Evolutionary conservation across 2,113 vertebrate genomes (phyloP), one percentile per base, ranked within the genome.

Genomic region (Andinoacara biseriatus): DNA sequence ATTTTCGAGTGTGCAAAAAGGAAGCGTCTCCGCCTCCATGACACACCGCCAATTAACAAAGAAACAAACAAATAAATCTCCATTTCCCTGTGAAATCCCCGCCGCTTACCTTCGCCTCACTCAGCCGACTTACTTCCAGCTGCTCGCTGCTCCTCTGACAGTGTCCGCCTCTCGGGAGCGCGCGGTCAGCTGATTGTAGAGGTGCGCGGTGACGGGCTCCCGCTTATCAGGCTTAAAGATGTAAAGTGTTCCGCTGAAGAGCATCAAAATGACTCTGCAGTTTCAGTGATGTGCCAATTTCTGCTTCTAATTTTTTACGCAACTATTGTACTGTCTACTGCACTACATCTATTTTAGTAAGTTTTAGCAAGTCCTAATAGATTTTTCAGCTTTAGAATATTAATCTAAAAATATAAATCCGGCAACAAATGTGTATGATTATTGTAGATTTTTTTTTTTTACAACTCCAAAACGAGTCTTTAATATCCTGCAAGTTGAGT

Each of bases 21-120:
- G 11, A 31, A 20, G 43, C 26, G 24, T 72, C 43, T 18, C 17
- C 15, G 17, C 49, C 49, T 52, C 2, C 43, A 18, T 72, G 18
- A 10, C 24, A 72, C 24, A 7, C 65, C 4, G 24, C 5, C 2
- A 31, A 31, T 52, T 46, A 5, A 52, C 38, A 67, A 11, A 18
- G 3, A 10, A 29, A 5, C 9, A 0, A 1, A 0, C 24, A 49
- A 69, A 3, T 4, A 24, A 24, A 57, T 52, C 29, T 3, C 43
- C 11, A 17, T 31, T n/a, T 3, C 26, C 43, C 43, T 5, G 52
- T 52, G 20, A 31, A 52, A 52, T 52, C 26, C 20, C 15, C 52
- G 8, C 3, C 7, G 20, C 52, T 72, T 52, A 72, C 46, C 65
- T 52, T 72, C 43, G 20, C 26, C 40, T 72, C n/a, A 8, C 24